phyloP scores from a whole-genome alignment of 1,140 invertebrate species.

The Tetragnatha versicolor region DNA sequence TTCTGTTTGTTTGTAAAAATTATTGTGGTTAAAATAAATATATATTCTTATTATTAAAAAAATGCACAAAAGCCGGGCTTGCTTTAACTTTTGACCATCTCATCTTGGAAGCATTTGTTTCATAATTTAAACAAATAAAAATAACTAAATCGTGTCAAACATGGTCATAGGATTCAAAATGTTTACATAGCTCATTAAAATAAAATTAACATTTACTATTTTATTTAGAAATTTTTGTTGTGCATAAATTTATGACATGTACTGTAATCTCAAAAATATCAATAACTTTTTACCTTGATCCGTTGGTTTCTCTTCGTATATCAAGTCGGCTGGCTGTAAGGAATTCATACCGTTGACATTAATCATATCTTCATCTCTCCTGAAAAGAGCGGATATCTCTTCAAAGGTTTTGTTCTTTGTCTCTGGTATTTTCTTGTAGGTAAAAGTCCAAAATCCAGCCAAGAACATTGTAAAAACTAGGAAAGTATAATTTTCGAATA shows the following conservation, averaged over 20 bases:
- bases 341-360: conserved; percentile 53
- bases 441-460: conserved; percentile 96
- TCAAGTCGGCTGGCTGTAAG: conserved; percentile 37
- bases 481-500: conserved; percentile 94
- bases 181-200: neutral
- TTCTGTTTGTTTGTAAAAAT: no score
- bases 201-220: neutral
- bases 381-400: conserved; percentile 87
- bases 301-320: conserved; percentile 42
- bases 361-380: conserved; percentile 34
- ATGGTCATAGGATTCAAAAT: neutral
- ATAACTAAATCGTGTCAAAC: neutral
- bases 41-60: no score
- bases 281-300: conserved; percentile 36
- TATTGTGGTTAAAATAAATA: no score
- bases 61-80: no score
- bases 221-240: neutral
- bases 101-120: neutral
- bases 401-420: conserved; percentile 99
- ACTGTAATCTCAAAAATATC: neutral
- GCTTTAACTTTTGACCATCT: no score
- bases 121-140: neutral
- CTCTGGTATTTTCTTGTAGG: conserved; percentile 97
- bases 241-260: neutral
- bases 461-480: conserved; percentile 95